Conservation (phyloP, 2,113 vertebrate species). For the Barnardius zonarius region DNA sequence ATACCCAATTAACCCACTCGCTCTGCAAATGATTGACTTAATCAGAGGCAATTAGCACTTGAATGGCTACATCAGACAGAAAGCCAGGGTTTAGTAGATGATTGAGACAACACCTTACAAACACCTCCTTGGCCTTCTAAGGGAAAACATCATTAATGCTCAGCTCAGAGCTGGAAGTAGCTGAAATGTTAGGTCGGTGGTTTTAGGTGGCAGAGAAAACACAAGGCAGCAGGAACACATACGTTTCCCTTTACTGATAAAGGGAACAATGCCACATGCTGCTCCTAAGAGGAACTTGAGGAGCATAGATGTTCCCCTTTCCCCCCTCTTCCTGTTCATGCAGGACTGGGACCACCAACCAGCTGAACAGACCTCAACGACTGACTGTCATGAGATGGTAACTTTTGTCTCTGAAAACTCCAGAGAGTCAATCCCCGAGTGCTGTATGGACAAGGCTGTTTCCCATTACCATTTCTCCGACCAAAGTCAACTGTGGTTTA, state of each 20-base stretch:
- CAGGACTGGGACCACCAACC: not conserved
- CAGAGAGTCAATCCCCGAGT: rapidly evolving
- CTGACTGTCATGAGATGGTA: not conserved
- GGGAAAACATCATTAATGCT: not conserved
- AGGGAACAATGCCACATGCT: not conserved
- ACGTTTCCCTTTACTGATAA: not conserved
- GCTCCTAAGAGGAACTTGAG: not conserved
- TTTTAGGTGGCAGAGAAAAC: not conserved
- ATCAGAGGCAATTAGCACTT: constrained; percentile 62
- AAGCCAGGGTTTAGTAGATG: constrained; percentile 18
- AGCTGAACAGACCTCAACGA: not conserved
- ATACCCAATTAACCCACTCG: constrained; percentile 67
- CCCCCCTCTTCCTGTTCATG: not conserved
- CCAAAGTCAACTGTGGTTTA: not conserved
- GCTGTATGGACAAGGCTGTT: rapidly evolving
- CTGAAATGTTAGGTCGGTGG: not conserved
- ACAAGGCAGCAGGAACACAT: not conserved
- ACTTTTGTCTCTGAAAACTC: not conserved
- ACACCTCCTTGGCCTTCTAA: not conserved
- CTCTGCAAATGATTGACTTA: constrained; percentile 56
- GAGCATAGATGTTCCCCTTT: not conserved
- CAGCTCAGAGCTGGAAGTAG: not conserved
- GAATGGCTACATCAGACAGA: constrained; percentile 33
- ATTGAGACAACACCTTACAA: not conserved
- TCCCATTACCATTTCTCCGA: not conserved